Evolutionary conservation across 2,797 vertebrate species (phyloP), one percentile per base, ranked within the genome.

Genomic region (Limosa lapponica): DNA sequence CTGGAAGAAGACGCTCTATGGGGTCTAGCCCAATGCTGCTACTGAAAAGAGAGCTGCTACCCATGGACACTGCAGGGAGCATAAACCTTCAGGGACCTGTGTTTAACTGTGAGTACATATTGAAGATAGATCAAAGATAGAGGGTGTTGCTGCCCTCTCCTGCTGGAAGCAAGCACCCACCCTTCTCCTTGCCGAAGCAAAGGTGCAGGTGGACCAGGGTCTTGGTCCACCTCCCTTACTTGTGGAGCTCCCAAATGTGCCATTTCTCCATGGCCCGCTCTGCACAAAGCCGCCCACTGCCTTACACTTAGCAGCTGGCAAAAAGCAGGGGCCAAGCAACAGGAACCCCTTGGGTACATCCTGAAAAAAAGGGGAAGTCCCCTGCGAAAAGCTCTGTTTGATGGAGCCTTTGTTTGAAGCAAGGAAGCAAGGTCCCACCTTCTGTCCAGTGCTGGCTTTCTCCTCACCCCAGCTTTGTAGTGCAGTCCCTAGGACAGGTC

Each of bases 31-130:
- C 1, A 1, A 7, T n/a, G 32, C 13, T 84, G 48, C 17, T 73
- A 6, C 51, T 52, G 2, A 0, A 36, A 58, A 19, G 27, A 48
- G 49, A 44, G 14, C 32, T 81, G 44, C 1, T 30, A 54, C 43
- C 11, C 32, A n/a, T 1, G 3, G 65, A 6, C 44, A 4, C 28
- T 28, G 20, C 34, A 66, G 41, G 55, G 37, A 23, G 10, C 34
- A 20, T 19, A 54, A 79, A 78, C 13, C 23, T 37, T 1, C 11
- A 39, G n/a, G 23, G 6, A 24, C 13, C 4, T 16, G 19, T 12
- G 59, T 27, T 77, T n/a, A 13, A 1, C 3, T 11, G 27, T 12
- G n/a, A 61, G 37, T 7, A 6, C 10, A 0, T 3, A 13, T 1
- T 9, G 17, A 69, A 64, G 6, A 9, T 2, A 41, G 27, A 54